phyloP scores from a whole-genome alignment of 2,797 vertebrate genomes.

The Carapus acus region DNA sequence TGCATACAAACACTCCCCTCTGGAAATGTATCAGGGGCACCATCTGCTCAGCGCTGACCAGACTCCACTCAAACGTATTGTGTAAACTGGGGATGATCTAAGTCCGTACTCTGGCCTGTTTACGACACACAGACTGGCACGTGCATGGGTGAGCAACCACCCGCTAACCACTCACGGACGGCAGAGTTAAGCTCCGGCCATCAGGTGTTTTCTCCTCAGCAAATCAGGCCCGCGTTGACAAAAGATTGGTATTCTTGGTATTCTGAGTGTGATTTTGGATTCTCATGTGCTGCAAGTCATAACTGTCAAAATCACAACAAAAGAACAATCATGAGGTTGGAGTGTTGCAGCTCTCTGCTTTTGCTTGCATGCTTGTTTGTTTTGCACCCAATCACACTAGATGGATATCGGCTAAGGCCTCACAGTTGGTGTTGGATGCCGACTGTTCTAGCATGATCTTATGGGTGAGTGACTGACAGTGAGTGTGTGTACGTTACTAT shows the following conservation, averaged over 20 bases:
- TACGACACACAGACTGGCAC: no score
- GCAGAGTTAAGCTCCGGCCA: no score
- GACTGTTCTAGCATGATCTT: conserved; percentile 43
- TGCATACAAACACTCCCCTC: conserved; percentile 36
- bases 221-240: no score
- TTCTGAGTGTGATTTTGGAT: no score
- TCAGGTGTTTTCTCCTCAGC: no score
- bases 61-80: conserved; percentile 6
- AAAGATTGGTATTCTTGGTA: no score
- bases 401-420: conserved; percentile 16
- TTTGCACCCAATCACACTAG: conserved; percentile 15
- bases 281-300: no score
- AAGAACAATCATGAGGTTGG: conserved; percentile 28
- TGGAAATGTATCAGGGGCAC: conserved; percentile 53
- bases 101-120: no score
- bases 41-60: conserved; percentile 49
- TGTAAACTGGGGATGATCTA: no score
- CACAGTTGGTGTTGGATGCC: conserved; percentile 31
- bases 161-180: no score
- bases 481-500: conserved; percentile 45
- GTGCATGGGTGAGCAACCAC: no score
- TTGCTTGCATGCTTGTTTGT: conserved; percentile 37
- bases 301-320: conserved; percentile 28
- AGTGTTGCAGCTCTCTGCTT: conserved; percentile 25
- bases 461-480: conserved; percentile 50